A percentile compares a stretch with the other conserved stretches of the same genome.
phyloP scores from a whole-genome alignment of 2,113 vertebrate species.

The Gallinago jamesoni region DNA sequence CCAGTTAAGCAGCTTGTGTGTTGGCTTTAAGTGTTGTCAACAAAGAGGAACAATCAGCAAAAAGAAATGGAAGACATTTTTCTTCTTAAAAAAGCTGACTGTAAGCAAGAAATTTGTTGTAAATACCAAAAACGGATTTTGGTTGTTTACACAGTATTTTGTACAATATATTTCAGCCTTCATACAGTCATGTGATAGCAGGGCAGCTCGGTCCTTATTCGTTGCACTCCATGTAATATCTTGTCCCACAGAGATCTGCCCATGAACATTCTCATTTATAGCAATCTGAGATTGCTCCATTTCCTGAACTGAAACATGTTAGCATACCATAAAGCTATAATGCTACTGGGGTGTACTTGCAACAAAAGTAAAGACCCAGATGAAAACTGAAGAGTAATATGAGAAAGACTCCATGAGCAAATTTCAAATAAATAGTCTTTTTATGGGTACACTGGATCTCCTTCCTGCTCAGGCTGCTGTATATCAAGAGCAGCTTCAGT shows the following conservation, averaged over 20 bases:
- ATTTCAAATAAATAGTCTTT: background rate
- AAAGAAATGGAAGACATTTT: background rate
- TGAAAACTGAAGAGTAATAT: background rate
- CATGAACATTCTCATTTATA: background rate
- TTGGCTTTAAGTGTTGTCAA: background rate
- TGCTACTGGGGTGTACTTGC: background rate
- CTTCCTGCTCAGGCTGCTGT: background rate
- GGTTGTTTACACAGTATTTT: background rate
- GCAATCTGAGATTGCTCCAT: background rate
- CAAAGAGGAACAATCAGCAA: background rate
- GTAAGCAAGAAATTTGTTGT: background rate
- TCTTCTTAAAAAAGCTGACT: background rate
- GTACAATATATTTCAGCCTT: background rate
- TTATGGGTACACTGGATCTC: background rate
- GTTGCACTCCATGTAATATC: background rate
- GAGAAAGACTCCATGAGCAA: background rate
- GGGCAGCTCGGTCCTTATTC: background rate
- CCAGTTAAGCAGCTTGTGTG: background rate
- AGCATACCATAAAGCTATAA: background rate
- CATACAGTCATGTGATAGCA: background rate
- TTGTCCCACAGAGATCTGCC: background rate
- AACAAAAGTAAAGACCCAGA: background rate
- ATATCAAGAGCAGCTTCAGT: background rate
- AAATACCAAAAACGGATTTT: background rate
- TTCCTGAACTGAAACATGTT: background rate